phyloP scores from a whole-genome alignment of 2,888 invertebrate species.

The Ischnus inquisitorius region DNA sequence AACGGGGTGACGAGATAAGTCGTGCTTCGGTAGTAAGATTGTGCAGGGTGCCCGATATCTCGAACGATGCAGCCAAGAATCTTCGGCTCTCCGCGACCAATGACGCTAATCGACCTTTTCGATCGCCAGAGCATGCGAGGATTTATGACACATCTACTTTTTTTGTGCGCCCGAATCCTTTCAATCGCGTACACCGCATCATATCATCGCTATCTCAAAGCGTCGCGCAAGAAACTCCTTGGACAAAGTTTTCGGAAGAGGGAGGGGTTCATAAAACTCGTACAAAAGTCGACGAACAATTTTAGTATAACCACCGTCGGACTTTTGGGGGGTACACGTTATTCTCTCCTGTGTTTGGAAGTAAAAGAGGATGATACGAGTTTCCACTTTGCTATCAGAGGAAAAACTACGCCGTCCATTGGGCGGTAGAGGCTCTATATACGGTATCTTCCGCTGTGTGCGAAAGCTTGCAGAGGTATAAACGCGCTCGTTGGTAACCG shows the following conservation, averaged over 20 bases:
- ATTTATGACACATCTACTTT: slow-evolving; percentile 6
- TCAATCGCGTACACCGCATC: slow-evolving; percentile 15
- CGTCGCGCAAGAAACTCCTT: neutral
- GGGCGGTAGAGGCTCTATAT: slow-evolving; percentile 3
- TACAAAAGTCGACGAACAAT: slow-evolving; percentile 27
- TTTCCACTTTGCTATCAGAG: slow-evolving; percentile 60
- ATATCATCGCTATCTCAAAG: slow-evolving; percentile 4
- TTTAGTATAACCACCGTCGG: slow-evolving; percentile 33
- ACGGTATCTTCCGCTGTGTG: slow-evolving; percentile 37
- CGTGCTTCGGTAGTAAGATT: neutral
- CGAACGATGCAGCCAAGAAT: slow-evolving; percentile 26
- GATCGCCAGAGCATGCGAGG: neutral
- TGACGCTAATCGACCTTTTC: slow-evolving; percentile 31
- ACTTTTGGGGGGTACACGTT: slow-evolving; percentile 42
- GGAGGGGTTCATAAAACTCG: slow-evolving; percentile 29
- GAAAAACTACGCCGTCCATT: slow-evolving; percentile 53
- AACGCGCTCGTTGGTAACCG: slow-evolving; percentile 56
- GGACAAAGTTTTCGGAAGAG: neutral
- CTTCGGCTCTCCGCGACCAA: neutral
- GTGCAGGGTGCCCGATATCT: slow-evolving; percentile 30
- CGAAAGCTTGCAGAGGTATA: slow-evolving; percentile 54
- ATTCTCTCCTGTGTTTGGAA: neutral
- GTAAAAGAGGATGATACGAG: slow-evolving; percentile 37
- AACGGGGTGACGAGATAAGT: slow-evolving; percentile 42
- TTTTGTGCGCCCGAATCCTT: slow-evolving; percentile 19